Conservation (phyloP, 2,888 invertebrate species). For the Pterobdella sp. region DNA sequence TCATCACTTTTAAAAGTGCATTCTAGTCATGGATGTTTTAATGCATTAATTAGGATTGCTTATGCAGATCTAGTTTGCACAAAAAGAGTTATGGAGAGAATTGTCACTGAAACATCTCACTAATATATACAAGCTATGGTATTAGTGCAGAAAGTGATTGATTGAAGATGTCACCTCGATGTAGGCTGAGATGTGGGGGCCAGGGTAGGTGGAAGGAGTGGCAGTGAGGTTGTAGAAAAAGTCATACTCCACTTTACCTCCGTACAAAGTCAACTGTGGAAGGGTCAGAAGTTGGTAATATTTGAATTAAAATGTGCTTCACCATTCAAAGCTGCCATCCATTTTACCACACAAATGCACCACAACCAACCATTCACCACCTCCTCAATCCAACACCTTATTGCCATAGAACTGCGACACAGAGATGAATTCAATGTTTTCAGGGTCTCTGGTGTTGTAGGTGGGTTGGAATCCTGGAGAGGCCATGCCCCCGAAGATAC, state of each 20-base stretch:
- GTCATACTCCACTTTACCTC: conserved; percentile 14
- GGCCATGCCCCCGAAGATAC: neutral
- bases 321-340: neutral
- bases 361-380: too few relatives aligned
- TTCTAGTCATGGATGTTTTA: too few relatives aligned
- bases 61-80: too few relatives aligned
- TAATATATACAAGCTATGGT: neutral
- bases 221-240: conserved; percentile 19
- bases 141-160: neutral
- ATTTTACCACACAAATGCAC: neutral
- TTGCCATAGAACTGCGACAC: conserved; percentile 7
- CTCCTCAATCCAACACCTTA: too few relatives aligned
- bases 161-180: neutral
- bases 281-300: neutral
- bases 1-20: too few relatives aligned
- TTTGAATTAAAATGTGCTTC: neutral
- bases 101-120: neutral
- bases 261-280: conserved; percentile 17
- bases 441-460: too few relatives aligned
- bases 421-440: neutral
- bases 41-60: too few relatives aligned
- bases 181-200: neutral
- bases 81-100: too few relatives aligned
- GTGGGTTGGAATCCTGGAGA: too few relatives aligned
- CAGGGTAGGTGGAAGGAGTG: neutral